Evolutionary conservation across 2,797 vertebrate species (phyloP).

Genomic region (Hydrocynus forskahlii): DNA sequence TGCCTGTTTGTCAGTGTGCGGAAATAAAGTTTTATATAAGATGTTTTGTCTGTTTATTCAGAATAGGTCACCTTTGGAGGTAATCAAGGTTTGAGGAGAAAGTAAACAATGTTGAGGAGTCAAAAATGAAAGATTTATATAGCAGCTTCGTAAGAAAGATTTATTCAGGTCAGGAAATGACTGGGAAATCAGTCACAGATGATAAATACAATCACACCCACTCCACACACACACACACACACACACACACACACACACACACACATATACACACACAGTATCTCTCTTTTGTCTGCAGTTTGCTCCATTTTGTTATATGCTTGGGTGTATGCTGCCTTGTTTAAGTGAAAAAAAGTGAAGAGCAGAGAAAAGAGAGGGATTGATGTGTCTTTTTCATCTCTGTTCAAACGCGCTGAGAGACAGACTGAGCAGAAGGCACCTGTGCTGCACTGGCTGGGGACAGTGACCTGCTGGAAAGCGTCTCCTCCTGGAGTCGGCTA

Average conservation of each 20-base stretch:
- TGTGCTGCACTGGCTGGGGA: slow-evolving; percentile 31
- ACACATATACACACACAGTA: slow-evolving; percentile 5
- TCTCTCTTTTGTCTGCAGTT: slow-evolving; percentile 27
- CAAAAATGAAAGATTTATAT: slow-evolving; percentile 22
- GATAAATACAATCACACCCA: slow-evolving; percentile 21
- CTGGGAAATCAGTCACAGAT: slow-evolving; percentile 38
- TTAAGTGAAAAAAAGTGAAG: slow-evolving; percentile 28
- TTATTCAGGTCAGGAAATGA: slow-evolving; percentile 37
- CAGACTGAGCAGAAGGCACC: slow-evolving; percentile 39
- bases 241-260: slow-evolving; percentile 22
- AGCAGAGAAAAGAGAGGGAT: slow-evolving; percentile 41
- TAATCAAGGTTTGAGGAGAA: neutral
- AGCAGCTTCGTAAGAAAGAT: slow-evolving; percentile 15
- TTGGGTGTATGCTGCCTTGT: slow-evolving; percentile 21
- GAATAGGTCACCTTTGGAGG: neutral
- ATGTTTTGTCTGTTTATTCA: neutral
- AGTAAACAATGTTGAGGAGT: slow-evolving; percentile 11
- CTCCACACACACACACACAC: slow-evolving; percentile 3
- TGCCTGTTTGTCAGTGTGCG: neutral
- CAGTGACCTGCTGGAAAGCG: slow-evolving; percentile 33
- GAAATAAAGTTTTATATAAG: neutral
- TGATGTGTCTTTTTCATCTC: slow-evolving; percentile 51
- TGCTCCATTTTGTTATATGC: slow-evolving; percentile 23
- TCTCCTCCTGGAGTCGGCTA: slow-evolving; percentile 17
- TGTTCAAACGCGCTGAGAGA: slow-evolving; percentile 44